Evolutionary conservation across 2,888 invertebrate species (phyloP), one percentile per base, ranked within the genome.

Genomic region (Criorhina ranunculi): DNA sequence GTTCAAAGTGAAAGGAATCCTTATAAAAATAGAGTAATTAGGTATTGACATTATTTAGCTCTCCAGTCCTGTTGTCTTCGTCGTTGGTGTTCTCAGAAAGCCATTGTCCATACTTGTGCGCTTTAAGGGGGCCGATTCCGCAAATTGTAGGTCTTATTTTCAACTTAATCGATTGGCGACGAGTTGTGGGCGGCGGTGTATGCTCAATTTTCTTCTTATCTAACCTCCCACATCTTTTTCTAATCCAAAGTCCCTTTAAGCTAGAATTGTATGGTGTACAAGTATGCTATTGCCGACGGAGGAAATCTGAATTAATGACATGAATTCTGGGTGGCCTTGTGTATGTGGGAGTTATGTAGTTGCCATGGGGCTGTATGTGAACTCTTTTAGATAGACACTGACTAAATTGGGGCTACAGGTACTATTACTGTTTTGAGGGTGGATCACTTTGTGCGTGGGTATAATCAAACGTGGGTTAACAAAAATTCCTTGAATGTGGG

Each of bases 1-100:
- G 12, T 12, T 12, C 31, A 35, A 46, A 66, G 66, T 66, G 57
- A 73, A 78, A 57, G 37, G 80, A 85, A 85, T 85, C 85, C 80
- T 80, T 85, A 85, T 19, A 66, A 85, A 76, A 85, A 80, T 85
- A 80, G 85, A 80, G 64, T 75, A 85, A 85, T 85, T 85, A 85
- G 80, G 75, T 85, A 80, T 80, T 85, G 80, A 76, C 85, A 85
- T 76, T 53, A 53, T 85, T 85, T 64, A 15, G 72, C 29, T 80
- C 7, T 12, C 35, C 29, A 24, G 24, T 24, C 11, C 29, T 24
- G 19, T n/a, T 1, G 24, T 75, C 29, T 6, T 51, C 11, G 17
- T 40, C 29, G 35, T 35, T 79, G 40, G 33, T 55, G 4, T 29
- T 60, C n/a, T 12, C 2, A 15, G 5, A 37, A 51, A 59, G 24